Percentiles rank a stretch among this genome's conserved stretches.
phyloP scores from a whole-genome alignment of 2,797 vertebrate genomes.

The Phalanger gymnotis region DNA sequence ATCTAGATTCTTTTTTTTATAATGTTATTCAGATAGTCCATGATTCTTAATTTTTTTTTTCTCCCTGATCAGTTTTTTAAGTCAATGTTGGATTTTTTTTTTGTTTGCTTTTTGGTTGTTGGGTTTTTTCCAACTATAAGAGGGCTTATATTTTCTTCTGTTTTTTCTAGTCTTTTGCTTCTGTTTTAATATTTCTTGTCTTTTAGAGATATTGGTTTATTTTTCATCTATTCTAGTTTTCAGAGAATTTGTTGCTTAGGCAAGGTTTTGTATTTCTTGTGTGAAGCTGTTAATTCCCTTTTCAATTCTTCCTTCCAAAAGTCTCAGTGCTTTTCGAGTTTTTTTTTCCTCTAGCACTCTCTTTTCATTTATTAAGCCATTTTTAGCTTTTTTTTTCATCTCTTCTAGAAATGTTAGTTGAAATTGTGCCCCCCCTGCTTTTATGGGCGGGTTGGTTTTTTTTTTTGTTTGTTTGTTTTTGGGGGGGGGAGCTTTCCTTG shows the following conservation, averaged over 20 bases:
- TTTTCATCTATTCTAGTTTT: background rate
- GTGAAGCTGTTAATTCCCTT: background rate
- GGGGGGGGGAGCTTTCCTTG: background rate
- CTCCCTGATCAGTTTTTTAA: background rate
- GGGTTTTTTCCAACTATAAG: background rate
- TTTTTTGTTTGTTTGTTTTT: background rate
- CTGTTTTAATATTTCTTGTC: background rate
- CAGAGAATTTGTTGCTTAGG: background rate
- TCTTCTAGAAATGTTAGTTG: background rate
- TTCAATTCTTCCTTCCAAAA: background rate
- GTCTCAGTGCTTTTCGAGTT: background rate
- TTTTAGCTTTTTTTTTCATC: background rate
- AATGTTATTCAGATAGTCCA: background rate
- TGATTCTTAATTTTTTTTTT: background rate
- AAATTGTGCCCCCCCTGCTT: background rate
- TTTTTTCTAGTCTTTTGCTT: background rate
- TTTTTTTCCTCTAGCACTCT: background rate
- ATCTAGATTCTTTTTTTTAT: background rate
- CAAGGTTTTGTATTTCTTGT: background rate
- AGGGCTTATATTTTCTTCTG: background rate
- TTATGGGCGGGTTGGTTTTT: background rate
- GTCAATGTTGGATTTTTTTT: background rate
- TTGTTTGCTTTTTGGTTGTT: background rate
- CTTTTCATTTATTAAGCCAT: background rate
- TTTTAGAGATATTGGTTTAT: background rate